Conservation (phyloP, 2,797 vertebrate species). For the Rhodeus uyekii region DNA sequence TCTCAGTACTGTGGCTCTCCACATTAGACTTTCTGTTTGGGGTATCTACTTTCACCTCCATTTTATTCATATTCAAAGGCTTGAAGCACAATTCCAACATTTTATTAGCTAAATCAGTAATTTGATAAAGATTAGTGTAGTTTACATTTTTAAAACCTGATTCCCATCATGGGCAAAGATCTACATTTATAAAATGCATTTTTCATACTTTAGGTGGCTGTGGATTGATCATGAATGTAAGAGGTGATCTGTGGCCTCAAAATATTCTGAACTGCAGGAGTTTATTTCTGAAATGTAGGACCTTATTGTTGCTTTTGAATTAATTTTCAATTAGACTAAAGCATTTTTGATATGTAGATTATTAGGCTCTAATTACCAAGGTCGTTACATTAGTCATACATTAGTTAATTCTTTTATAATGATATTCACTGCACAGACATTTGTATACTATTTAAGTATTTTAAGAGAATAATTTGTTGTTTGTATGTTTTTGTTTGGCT, state of each 20-base stretch:
- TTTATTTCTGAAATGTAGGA: not conserved
- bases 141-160: not conserved
- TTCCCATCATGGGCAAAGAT: not conserved
- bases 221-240: constrained; percentile 16
- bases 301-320: not conserved
- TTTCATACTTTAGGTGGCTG: constrained; percentile 11
- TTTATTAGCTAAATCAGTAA: constrained; percentile 18
- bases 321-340: not conserved
- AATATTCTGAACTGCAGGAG: too few relatives aligned
- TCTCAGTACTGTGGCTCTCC: constrained; percentile 49
- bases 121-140: not conserved
- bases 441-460: not conserved
- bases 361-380: not conserved
- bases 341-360: not conserved
- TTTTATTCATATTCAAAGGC: constrained; percentile 25
- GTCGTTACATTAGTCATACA: not conserved
- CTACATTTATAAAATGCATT: not conserved
- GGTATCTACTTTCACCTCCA: constrained; percentile 44
- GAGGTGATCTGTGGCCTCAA: not conserved
- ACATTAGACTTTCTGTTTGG: constrained; percentile 46
- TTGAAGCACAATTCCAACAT: constrained; percentile 10
- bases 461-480: not conserved
- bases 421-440: not conserved
- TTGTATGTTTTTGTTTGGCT: not conserved
- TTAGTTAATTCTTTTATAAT: not conserved